These are phyloP conservation scores for Onychomys torridus DNA, from an alignment of 2,797 vertebrate genomes.

Conservation along the genomic window DNA sequence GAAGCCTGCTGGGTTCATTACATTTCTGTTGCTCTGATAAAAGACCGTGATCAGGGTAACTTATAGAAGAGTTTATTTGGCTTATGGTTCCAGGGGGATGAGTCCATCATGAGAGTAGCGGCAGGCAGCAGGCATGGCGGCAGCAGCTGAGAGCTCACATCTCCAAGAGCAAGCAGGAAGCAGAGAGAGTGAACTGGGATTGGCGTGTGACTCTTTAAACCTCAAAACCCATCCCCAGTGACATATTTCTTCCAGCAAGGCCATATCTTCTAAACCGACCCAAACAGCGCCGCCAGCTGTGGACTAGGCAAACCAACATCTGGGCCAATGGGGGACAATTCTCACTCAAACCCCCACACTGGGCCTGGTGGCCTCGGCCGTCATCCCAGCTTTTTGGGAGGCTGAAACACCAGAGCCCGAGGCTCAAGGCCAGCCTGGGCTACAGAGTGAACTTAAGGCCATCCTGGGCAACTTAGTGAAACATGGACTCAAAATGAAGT, in stretches of 20 bases:
- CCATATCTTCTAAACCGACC: neutral
- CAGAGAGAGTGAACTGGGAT: neutral
- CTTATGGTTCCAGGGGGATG: neutral
- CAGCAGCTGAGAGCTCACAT: neutral
- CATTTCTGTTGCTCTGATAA: neutral
- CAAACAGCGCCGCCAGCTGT: neutral
- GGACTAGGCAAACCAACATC: neutral
- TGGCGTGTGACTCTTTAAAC: neutral
- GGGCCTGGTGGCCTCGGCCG: neutral
- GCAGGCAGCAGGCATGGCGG: neutral
- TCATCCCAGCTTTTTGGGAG: neutral
- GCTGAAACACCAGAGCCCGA: neutral
- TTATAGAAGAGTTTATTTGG: neutral
- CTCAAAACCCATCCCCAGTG: neutral
- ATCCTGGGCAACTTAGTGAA: neutral
- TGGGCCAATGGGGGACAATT: neutral
- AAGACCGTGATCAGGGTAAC: neutral
- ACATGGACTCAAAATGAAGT: neutral
- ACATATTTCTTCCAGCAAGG: neutral
- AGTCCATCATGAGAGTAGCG: neutral
- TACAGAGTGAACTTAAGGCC: neutral
- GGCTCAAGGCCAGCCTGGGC: neutral
- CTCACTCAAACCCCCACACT: neutral
- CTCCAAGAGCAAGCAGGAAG: neutral
- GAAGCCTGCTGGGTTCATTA: neutral